Evolutionary conservation across 2,888 invertebrate species (phyloP).

Genomic region (Zygothrica quintamaculata): DNA sequence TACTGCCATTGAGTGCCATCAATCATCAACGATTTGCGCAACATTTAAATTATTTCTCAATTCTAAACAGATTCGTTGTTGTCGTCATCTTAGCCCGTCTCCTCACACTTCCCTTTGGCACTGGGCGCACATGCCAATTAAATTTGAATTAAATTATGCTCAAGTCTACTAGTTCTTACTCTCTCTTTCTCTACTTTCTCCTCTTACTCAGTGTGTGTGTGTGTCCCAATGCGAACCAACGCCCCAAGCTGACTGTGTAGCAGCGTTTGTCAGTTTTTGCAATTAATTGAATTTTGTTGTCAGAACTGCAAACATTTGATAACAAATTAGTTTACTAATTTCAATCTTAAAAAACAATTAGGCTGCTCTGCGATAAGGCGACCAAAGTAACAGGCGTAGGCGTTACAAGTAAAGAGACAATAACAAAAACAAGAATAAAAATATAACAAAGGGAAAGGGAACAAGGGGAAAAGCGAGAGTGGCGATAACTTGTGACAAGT

Average conservation of each 20-base stretch:
- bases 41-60: conserved; percentile 71
- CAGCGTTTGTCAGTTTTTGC: conserved; percentile 69
- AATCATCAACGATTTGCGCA: conserved; percentile 40
- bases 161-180: conserved; percentile 11
- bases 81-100: no score
- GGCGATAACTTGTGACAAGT: conserved; percentile 68
- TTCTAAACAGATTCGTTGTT: conserved; percentile 49
- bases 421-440: neutral
- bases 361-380: conserved; percentile 57
- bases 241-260: conserved; percentile 31
- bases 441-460: neutral
- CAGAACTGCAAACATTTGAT: conserved; percentile 80
- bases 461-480: neutral
- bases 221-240: neutral
- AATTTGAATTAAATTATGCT: conserved; percentile 75
- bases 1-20: conserved; percentile 12
- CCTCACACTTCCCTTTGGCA: conserved; percentile 1
- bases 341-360: conserved; percentile 81
- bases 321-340: conserved; percentile 82
- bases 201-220: conserved; percentile 15
- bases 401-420: no score
- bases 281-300: conserved; percentile 80
- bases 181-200: conserved; percentile 15
- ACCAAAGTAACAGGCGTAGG: conserved; percentile 7
- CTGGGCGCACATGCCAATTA: conserved; percentile 66